Base-by-base conservation (phyloP, 1,140 invertebrate genomes). In the Vollenhovia emeryi region DNA sequence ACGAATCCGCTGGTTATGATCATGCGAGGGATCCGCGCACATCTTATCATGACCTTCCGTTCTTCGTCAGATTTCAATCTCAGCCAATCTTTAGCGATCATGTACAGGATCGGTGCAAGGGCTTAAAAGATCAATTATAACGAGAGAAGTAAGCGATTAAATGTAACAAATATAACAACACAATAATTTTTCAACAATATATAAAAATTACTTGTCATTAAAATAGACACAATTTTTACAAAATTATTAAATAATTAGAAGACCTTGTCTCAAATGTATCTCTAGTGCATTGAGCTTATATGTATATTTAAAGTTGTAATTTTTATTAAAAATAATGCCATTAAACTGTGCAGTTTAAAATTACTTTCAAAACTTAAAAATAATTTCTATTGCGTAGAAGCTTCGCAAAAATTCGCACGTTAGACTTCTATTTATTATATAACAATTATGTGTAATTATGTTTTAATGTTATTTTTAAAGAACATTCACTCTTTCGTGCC, bases 21-120 rank as follows among this genome's bases (percentile, higher is more conserved):
- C 30, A 18, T 69, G 21, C 40, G 71, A 33, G 45, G 43, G 0
- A 86, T 66, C 15, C 69, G 60, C 33, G 78, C 68, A 13, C 45
- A 62, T 52, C 3, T 68, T 84, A 74, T 74, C 68, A 74, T 74
- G 5, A 48, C 36, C 6, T 18, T 24, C 24, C 50, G 43, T 21
- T 83, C 68, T 15, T 36, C 5, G 0, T 75, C 60, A 4, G 85
- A 57, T 8, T 86, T 84, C 6, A 21, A 21, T 15, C 43, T 84
- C 21, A 48, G 40, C 85, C 80, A 86, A 50, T 86, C 85, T 40
- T 75, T 48, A 5, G 80, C 50, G 11, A 86, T 75, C 80, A 84
- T 84, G n/a, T 43, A 50, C 21, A 86, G 0, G 2, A 86, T 24
- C 0, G 59, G 40, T 9, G 27, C 33, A 5, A 84, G 60, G 50